Evolutionary conservation across 2,888 invertebrate species (phyloP).

Genomic region (Chironomus riparius): DNA sequence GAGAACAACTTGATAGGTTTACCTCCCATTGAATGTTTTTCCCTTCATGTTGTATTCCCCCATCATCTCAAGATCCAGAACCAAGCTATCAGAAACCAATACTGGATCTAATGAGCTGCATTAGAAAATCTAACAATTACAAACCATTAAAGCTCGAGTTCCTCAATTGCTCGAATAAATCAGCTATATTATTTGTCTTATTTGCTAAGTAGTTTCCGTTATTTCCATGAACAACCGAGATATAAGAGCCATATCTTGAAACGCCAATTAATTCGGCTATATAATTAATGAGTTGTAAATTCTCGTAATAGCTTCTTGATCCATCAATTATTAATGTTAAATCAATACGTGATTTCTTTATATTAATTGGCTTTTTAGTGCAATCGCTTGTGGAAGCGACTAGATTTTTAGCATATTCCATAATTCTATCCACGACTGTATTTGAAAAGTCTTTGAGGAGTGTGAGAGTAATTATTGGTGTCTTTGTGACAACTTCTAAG

Average conservation of each 20-base stretch:
- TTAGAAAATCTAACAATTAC: not conserved
- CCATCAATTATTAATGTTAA: slow-evolving; percentile 51
- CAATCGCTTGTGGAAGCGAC: slow-evolving; percentile 29
- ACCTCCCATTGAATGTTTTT: too few relatives aligned
- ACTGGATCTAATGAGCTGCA: too few relatives aligned
- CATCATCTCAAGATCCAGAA: too few relatives aligned
- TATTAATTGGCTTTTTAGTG: slow-evolving; percentile 24
- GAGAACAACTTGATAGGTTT: too few relatives aligned
- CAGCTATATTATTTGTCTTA: slow-evolving; percentile 48
- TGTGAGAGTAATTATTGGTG: slow-evolving; percentile 34
- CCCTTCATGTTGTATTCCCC: too few relatives aligned
- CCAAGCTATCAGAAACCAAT: too few relatives aligned
- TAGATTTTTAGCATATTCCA: slow-evolving; percentile 37
- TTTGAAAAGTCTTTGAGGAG: slow-evolving; percentile 45
- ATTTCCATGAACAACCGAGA: slow-evolving; percentile 55
- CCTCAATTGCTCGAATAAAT: slow-evolving; percentile 39
- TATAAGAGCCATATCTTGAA: slow-evolving; percentile 48
- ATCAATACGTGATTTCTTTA: slow-evolving; percentile 44
- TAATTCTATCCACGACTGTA: slow-evolving; percentile 45
- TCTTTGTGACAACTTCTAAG: slow-evolving; percentile 32
- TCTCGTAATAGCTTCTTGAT: slow-evolving; percentile 48
- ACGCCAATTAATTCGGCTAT: slow-evolving; percentile 51
- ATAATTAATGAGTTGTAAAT: slow-evolving; percentile 49
- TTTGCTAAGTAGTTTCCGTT: slow-evolving; percentile 53
- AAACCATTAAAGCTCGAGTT: slow-evolving; percentile 45